Base-by-base conservation (phyloP, 2,888 invertebrate species). In the Shargacucullia verbasci region DNA sequence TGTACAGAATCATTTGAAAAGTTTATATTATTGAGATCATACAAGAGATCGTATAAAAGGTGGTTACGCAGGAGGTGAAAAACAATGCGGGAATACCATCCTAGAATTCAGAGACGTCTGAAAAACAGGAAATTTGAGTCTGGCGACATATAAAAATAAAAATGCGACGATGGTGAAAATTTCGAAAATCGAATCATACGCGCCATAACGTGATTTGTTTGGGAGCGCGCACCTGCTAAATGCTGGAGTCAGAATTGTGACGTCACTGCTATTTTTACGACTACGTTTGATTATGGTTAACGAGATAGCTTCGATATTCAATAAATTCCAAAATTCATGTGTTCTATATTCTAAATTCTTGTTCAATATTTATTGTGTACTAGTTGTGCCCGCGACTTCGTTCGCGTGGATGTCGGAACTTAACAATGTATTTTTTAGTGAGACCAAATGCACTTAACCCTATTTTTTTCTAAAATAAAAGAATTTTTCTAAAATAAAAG, bases 111-210 rank as follows among this genome's bases (percentile, higher is more conserved):
- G 49, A 73, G 41, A 48, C 49, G 46, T 60, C 63, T 57, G 60
- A 67, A 55, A 70, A 76, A 71, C 57, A 63, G 55, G 57, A 59
- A 70, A 63, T 64, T 70, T 61, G 45, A 55, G 39, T 53, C 41
- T 53, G 58, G 46, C 52, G 52, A 68, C 54, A 6, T 11, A 52
- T 46, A 69, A 59, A 58, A 67, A 62, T 59, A 66, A 58, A 50
- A 70, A 57, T 39, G 47, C 37, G 59, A 65, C 54, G 43, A 69
- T 78, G 77, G 81, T 84, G 84, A 85, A 83, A 86, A 79, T 82
- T 76, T 80, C 67, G 65, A 80, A 83, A 87, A 90, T 89, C 81
- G 77, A 86, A 88, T 89, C 85, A 84, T 67, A 81, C 84, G 85
- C 82, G 63, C 78, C 87, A 85, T 89, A 87, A 88, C 81, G 70